A percentile compares a stretch with the other conserved stretches of the same genome.
These are phyloP conservation scores for Callorhinus ursinus DNA, from an alignment of 2,113 vertebrate genomes.

Conservation along the genomic window DNA sequence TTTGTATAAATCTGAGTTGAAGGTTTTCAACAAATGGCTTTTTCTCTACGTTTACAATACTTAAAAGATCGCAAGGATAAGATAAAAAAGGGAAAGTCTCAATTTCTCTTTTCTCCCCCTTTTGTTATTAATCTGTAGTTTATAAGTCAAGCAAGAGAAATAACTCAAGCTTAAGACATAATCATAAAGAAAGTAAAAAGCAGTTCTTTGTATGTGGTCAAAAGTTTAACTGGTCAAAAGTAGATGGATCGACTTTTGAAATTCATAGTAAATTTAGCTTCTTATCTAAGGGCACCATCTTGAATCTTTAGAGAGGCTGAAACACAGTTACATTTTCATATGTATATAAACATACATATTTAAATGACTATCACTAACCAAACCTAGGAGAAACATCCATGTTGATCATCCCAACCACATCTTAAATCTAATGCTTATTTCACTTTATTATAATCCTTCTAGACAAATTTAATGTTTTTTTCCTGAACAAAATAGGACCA, in stretches of 20 bases:
- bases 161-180: slow-evolving; percentile 34
- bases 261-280: slow-evolving; percentile 55
- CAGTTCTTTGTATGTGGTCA: slow-evolving; percentile 50
- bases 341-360: background rate
- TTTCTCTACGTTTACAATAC: slow-evolving; percentile 1
- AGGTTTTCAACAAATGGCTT: slow-evolving; percentile 55
- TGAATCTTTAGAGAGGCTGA: background rate
- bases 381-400: background rate
- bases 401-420: background rate
- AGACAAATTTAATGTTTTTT: slow-evolving; percentile 51
- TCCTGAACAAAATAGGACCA: background rate
- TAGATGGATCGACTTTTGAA: slow-evolving; percentile 66
- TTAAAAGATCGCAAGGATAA: slow-evolving; percentile 62
- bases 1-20: slow-evolving; percentile 41
- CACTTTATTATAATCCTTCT: background rate
- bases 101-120: slow-evolving; percentile 56
- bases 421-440: slow-evolving; percentile 45
- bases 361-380: slow-evolving; percentile 62
- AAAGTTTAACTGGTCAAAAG: slow-evolving; percentile 78
- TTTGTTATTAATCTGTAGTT: slow-evolving; percentile 67
- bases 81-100: slow-evolving; percentile 57
- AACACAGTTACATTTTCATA: background rate
- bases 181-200: slow-evolving; percentile 67
- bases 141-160: slow-evolving; percentile 71
- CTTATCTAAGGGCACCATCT: slow-evolving; percentile 70